These are phyloP conservation scores for Chrysina gloriosa DNA, from an alignment of 2,888 invertebrate species.

Conservation along the genomic window DNA sequence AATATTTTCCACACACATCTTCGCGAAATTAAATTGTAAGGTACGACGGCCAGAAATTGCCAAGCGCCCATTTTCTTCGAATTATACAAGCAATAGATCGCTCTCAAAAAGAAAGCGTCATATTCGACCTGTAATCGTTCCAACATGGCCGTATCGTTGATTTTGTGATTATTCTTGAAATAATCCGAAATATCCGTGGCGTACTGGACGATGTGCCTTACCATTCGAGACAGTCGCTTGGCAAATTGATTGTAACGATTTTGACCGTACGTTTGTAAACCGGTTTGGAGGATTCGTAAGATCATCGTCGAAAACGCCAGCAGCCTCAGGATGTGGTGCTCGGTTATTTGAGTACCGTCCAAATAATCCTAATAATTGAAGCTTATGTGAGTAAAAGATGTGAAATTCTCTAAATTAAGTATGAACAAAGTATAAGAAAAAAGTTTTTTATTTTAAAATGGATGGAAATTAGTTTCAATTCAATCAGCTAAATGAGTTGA, in stretches of 20 bases:
- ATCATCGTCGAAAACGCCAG: slow-evolving; percentile 78
- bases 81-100: slow-evolving; percentile 76
- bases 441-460: no score
- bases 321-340: slow-evolving; percentile 73
- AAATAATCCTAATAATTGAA: slow-evolving; percentile 63
- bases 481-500: no score
- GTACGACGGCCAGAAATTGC: slow-evolving; percentile 84
- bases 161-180: slow-evolving; percentile 55
- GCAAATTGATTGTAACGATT: slow-evolving; percentile 77
- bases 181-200: slow-evolving; percentile 77
- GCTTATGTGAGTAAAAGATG: no score
- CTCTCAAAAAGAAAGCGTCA: slow-evolving; percentile 77
- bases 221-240: slow-evolving; percentile 74
- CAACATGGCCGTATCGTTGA: slow-evolving; percentile 66
- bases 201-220: slow-evolving; percentile 79
- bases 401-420: no score
- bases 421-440: no score
- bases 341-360: slow-evolving; percentile 67
- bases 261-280: slow-evolving; percentile 74
- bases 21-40: slow-evolving; percentile 72
- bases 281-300: slow-evolving; percentile 72
- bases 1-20: slow-evolving; percentile 75
- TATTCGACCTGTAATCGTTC: slow-evolving; percentile 76
- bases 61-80: slow-evolving; percentile 80
- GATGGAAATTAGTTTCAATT: no score